These are phyloP conservation scores for Syrmaticus mikado DNA, from an alignment of 2,113 vertebrate species.

Conservation along the genomic window DNA sequence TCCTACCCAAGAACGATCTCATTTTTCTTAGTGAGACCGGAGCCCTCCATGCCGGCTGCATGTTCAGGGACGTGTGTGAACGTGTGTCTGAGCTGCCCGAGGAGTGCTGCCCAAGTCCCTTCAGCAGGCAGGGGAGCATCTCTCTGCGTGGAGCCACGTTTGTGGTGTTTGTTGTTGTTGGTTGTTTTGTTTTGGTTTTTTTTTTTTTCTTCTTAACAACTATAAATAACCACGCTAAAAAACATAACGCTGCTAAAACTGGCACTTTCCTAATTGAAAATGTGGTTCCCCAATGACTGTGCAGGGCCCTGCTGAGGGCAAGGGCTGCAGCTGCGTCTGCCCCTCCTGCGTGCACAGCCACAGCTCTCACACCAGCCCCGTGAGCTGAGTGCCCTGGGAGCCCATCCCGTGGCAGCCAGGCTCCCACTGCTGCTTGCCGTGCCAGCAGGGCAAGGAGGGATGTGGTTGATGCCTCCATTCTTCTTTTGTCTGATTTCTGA, in stretches of 20 bases:
- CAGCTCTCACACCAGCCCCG: accelerated
- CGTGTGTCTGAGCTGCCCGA: neutral
- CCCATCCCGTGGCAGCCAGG: neutral
- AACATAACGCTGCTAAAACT: slow-evolving; percentile 9
- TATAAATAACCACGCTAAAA: slow-evolving; percentile 45
- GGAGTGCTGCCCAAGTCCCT: neutral
- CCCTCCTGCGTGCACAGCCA: neutral
- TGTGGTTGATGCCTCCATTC: neutral
- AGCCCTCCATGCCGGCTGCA: neutral
- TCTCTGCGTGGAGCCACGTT: neutral
- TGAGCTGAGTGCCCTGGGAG: neutral
- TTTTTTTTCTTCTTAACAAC: slow-evolving; percentile 9
- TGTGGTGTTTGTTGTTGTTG: too few relatives aligned
- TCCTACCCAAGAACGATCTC: neutral
- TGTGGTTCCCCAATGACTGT: slow-evolving; percentile 31
- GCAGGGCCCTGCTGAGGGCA: neutral
- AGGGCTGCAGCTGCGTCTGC: slow-evolving; percentile 1
- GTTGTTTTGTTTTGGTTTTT: neutral
- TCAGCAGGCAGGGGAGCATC: neutral
- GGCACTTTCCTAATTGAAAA: slow-evolving; percentile 41
- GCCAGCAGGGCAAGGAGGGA: neutral
- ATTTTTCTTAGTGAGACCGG: neutral
- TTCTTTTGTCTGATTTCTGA: neutral
- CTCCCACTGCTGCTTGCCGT: accelerated
- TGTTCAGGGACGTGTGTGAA: neutral